Base-by-base conservation (phyloP, 2,113 vertebrate genomes). In the Tragelaphus imberbis region DNA sequence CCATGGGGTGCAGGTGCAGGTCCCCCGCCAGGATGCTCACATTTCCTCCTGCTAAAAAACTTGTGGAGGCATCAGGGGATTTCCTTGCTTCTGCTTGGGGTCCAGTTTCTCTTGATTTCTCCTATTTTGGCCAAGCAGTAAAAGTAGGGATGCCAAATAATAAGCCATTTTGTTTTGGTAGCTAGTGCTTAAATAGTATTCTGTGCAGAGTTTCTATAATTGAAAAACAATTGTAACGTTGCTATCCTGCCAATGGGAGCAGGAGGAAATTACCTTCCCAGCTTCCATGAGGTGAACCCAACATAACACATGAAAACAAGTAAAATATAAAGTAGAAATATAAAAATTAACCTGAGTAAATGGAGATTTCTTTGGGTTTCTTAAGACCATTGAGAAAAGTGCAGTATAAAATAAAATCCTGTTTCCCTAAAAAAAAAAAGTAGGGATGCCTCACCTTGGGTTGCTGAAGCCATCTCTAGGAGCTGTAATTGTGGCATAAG, bases 1-100 rank as follows among this genome's bases (percentile, higher is more conserved):
- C 49, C 0, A 0, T 49, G 49, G 30, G 30, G 33, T 0, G 0
- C 6, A 11, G 2, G 13, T 4, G 5, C 1, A 58, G n/a, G 15
- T 21, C 16, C 55, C 44, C 5, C 8, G n/a, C 6, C 68, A 36
- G 15, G 17, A 11, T 1, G 5, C 28, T 75, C 80, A 49, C 16
- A 1, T 7, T 25, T 61, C 63, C 61, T 82, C 30, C n/a, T 44
- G 40, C 30, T 10, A 30, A 36, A 80, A 61, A 47, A 3, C 16
- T 1, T 30, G 14, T 28, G 10, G 84, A 89, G 36, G 61, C 10
- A 33, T 1, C 40, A 6, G 7, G 33, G 44, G n/a, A 49, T 19
- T 23, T 13, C 61, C 21, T 65, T 3, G 0, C 27, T 91, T 12
- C 36, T 25, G 44, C 17, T 0, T 25, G 33, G 27, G 55, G 44